Evolutionary conservation across 2,113 vertebrate genomes (phyloP), one percentile per base, ranked within the genome.

Genomic region (Lophura nycthemera): DNA sequence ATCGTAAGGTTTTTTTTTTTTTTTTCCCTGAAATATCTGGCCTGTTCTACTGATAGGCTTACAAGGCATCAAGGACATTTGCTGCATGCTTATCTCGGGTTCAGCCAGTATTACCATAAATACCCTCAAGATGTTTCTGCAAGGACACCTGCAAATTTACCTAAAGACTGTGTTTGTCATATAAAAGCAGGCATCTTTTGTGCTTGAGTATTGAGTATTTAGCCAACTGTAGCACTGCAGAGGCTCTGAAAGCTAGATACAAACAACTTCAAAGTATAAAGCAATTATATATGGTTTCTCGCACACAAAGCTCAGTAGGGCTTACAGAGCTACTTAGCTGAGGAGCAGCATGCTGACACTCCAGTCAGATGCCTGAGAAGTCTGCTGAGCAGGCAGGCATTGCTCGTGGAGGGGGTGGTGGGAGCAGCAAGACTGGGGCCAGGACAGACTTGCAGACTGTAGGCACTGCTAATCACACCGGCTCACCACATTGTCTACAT

Each of bases 401-500:
- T 2, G 1, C 17, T 1, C 6, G 0, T 8, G 20, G 34, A 22
- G 8, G 21, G 16, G 25, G 5, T 13, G 27, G 34, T 34, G 42
- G 21, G 25, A 27, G 72, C 11, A 22, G 21, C 13, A 27, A 65
- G 50, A 20, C 1, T 1, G 40, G 25, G 1, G 1, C 12, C 12
- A 22, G 43, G 13, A 59, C 21, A 29, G 27, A 52, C 66, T 61
- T 4, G 4, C 38, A 45, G 38, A 54, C 15, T 38, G 5, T 8
- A 15, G 42, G 48, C 9, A 32, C 13, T 18, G 47, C 61, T 32
- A 42, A 69, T 8, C 7, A 30, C 20, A 5, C 24, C 40, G 40
- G 6, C 1, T 3, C 29, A 27, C 20, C 32, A 30, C 63, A 36
- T 13, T 25, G 17, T 8, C 3, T 1, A 18, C 45, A 48, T 9